These are phyloP conservation scores for Lymantria monacha DNA, from an alignment of 2,888 invertebrate species.

Conservation along the genomic window DNA sequence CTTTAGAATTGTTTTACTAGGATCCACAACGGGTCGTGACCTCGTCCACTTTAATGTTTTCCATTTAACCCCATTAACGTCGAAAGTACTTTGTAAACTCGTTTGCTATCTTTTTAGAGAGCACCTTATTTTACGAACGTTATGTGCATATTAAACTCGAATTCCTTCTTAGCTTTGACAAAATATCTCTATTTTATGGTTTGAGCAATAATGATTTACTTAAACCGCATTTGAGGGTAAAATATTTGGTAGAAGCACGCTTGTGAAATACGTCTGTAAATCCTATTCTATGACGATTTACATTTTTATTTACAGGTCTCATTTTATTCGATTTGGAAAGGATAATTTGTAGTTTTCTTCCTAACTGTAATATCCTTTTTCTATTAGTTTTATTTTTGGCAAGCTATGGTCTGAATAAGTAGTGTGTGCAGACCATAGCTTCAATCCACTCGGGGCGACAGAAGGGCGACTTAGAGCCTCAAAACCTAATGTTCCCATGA, in stretches of 20 bases:
- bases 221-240: neutral
- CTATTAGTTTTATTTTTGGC: too few relatives aligned
- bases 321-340: too few relatives aligned
- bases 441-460: too few relatives aligned
- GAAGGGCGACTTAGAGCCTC: too few relatives aligned
- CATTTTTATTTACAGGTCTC: too few relatives aligned
- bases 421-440: too few relatives aligned
- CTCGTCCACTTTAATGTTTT: slow-evolving; percentile 18
- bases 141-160: neutral
- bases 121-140: slow-evolving; percentile 4
- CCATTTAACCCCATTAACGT: slow-evolving; percentile 15
- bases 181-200: slow-evolving; percentile 7
- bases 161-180: slow-evolving; percentile 5
- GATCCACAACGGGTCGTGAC: slow-evolving; percentile 11
- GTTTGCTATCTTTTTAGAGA: slow-evolving; percentile 6
- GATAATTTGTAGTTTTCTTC: too few relatives aligned
- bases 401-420: too few relatives aligned
- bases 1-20: slow-evolving; percentile 2
- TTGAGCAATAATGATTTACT: slow-evolving; percentile 1
- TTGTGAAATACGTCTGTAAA: neutral
- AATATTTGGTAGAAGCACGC: neutral
- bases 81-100: slow-evolving; percentile 20
- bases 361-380: too few relatives aligned
- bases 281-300: too few relatives aligned
- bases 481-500: too few relatives aligned